Percentiles rank a stretch among this genome's conserved stretches.
phyloP scores from a whole-genome alignment of 2,888 invertebrate genomes.

The Pammene fasciana region DNA sequence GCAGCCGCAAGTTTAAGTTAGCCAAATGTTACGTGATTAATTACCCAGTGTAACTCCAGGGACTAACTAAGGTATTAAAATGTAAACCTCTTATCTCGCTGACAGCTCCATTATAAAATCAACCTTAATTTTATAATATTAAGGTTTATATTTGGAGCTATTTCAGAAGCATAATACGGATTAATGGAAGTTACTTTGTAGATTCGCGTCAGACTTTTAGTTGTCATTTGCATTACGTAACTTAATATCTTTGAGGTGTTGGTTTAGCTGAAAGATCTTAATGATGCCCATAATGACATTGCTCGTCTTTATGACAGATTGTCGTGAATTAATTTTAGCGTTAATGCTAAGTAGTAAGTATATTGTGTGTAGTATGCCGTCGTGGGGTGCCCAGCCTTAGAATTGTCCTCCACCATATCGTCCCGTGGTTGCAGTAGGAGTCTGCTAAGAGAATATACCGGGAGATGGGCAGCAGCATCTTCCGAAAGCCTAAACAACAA shows the following conservation, averaged over 20 bases:
- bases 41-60: conserved; percentile 16
- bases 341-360: too few species aligned
- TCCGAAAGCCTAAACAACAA: too few species aligned
- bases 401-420: too few species aligned
- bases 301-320: neutral
- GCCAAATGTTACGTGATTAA: conserved; percentile 29
- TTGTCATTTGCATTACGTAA: conserved; percentile 18
- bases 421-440: too few species aligned
- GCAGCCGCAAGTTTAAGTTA: conserved; percentile 13
- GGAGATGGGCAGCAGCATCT: too few species aligned
- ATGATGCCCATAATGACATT: conserved; percentile 6
- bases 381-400: too few species aligned
- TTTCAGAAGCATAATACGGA: neutral
- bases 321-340: too few species aligned
- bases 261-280: conserved; percentile 7
- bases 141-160: neutral
- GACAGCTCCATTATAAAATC: neutral
- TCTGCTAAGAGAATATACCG: too few species aligned
- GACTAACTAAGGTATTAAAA: neutral
- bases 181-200: neutral
- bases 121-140: neutral
- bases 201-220: conserved; percentile 20
- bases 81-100: conserved; percentile 1
- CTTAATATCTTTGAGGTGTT: conserved; percentile 16
- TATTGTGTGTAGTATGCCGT: too few species aligned